Evolutionary conservation across 2,888 invertebrate genomes (phyloP).

Genomic region (Prosopocoilus inquinatus): DNA sequence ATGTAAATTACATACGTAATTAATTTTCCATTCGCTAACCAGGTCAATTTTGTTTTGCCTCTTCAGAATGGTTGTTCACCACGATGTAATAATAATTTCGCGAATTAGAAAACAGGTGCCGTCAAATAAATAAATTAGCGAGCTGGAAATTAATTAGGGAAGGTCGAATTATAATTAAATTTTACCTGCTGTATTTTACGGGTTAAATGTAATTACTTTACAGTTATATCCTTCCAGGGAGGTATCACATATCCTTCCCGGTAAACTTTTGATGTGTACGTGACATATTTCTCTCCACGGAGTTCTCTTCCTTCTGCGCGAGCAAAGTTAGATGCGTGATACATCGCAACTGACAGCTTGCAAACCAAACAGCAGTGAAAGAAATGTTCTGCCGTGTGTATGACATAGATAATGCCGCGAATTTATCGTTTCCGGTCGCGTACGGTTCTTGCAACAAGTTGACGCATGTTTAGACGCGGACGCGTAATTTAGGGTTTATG

Average conservation of each 20-base stretch:
- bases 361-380: slow-evolving; percentile 23
- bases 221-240: slow-evolving; percentile 12
- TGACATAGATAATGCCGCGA: slow-evolving; percentile 27
- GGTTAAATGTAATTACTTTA: slow-evolving; percentile 1
- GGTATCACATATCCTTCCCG: slow-evolving; percentile 28
- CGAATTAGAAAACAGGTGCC: not conserved
- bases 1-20: no score
- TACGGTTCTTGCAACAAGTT: slow-evolving; percentile 13
- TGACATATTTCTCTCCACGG: slow-evolving; percentile 32
- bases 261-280: slow-evolving; percentile 33
- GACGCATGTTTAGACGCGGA: not conserved
- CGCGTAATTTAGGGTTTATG: not conserved
- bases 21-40: no score
- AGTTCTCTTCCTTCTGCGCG: slow-evolving; percentile 15
- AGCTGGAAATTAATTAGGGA: not conserved
- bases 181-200: not conserved
- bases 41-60: no score
- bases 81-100: no score
- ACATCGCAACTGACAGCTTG: slow-evolving; percentile 24
- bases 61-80: no score
- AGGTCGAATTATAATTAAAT: not conserved
- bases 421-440: slow-evolving; percentile 13
- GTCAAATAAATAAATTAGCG: not conserved
- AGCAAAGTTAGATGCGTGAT: slow-evolving; percentile 16
- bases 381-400: slow-evolving; percentile 26